A percentile compares a stretch with the other conserved stretches of the same genome.
Conservation (phyloP, 2,113 vertebrate species). For the Vicugna pacos region DNA sequence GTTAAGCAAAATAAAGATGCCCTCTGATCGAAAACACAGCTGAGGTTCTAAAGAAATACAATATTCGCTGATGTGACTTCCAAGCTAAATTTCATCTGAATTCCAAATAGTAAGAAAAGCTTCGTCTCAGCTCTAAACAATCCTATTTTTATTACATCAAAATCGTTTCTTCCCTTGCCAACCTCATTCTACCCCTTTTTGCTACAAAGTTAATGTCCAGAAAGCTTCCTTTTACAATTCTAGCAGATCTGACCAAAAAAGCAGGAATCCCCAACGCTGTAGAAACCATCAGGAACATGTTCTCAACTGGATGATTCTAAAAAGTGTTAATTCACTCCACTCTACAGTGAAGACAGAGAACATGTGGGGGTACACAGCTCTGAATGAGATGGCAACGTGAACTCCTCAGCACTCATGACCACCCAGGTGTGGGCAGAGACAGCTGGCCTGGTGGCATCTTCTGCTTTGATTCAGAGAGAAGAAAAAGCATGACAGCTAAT, state of each 20-base stretch:
- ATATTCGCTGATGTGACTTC: conserved; percentile 62
- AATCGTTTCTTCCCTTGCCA: conserved; percentile 72
- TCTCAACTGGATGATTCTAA: conserved; percentile 57
- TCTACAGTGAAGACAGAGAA: not conserved
- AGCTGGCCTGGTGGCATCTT: not conserved
- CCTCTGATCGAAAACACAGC: conserved; percentile 52
- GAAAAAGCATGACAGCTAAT: not conserved
- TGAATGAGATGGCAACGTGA: not conserved
- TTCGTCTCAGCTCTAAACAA: not conserved
- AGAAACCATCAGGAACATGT: not conserved
- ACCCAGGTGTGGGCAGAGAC: not conserved
- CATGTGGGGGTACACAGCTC: fast-evolving
- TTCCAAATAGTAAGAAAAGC: conserved; percentile 60
- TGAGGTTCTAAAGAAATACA: not conserved
- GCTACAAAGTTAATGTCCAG: conserved; percentile 60
- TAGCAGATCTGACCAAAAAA: not conserved
- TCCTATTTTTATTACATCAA: conserved; percentile 62
- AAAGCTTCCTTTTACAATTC: conserved; percentile 70
- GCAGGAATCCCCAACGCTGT: conserved; percentile 34
- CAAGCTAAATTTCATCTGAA: conserved; percentile 52
- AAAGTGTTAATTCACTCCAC: not conserved
- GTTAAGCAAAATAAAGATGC: conserved; percentile 70
- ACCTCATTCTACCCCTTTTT: conserved; percentile 26
- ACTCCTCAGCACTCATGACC: not conserved
- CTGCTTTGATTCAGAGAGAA: not conserved